These are phyloP conservation scores for Amblyraja radiata DNA, from an alignment of 2,797 vertebrate species.

Conservation along the genomic window DNA sequence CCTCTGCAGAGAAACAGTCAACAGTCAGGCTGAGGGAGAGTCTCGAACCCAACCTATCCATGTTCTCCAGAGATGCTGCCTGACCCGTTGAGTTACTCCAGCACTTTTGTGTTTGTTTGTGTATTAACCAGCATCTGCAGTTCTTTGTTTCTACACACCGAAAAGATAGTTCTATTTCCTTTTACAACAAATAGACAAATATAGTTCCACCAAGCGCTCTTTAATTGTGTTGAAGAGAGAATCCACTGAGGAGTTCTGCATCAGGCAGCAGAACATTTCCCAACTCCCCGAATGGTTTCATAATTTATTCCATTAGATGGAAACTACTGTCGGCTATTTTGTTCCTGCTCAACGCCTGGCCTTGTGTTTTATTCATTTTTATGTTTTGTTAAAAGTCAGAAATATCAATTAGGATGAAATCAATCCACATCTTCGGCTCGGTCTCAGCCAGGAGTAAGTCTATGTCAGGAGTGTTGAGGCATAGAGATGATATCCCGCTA, in stretches of 20 bases:
- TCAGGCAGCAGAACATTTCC: neutral
- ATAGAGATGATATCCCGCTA: neutral
- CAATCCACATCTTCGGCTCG: neutral
- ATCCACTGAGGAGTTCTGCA: neutral
- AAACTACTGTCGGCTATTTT: neutral
- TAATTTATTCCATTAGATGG: constrained; percentile 15
- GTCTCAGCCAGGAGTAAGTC: neutral
- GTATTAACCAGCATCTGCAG: too few species aligned
- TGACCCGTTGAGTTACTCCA: too few species aligned
- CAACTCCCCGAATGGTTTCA: constrained; percentile 5
- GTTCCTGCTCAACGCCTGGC: neutral
- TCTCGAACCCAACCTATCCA: too few species aligned
- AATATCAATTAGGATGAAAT: neutral
- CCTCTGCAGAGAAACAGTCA: too few species aligned
- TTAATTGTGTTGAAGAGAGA: neutral
- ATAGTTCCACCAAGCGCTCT: neutral
- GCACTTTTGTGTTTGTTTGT: too few species aligned
- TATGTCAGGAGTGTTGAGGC: neutral
- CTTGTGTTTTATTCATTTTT: neutral
- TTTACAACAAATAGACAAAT: neutral
- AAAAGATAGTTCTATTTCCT: neutral
- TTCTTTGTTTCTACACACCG: too few species aligned
- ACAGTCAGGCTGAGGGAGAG: too few species aligned
- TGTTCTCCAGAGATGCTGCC: too few species aligned
- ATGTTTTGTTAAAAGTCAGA: neutral